Evolutionary conservation across 2,888 invertebrate species (phyloP), one percentile per base, ranked within the genome.

Genomic region (Hermodice carunculata): DNA sequence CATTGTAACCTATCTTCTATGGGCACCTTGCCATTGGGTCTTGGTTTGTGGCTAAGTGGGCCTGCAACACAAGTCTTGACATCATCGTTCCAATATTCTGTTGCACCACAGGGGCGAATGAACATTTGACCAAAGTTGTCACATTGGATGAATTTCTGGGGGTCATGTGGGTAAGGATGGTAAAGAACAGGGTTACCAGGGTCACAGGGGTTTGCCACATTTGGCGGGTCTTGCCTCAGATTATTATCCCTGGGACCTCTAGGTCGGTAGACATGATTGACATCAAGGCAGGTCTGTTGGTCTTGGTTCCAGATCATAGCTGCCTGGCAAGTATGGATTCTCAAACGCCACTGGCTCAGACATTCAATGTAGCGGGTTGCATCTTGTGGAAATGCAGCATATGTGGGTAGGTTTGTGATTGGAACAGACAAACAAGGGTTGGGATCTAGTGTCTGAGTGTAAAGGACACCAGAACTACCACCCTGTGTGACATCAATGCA

Each of bases 81-180:
- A 1, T 34, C 42, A 59, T 79, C 74, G 22, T 74, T 67, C 79
- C 79, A 80, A 1, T 70, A 37, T 6, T 70, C 74, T 8, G 60
- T 54, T 0, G 64, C 44, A 2, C 59, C 65, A 58, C 80, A 80
- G 1, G 32, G 48, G 31, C 71, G 58, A 19, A 74, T 66, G 54
- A 74, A 79, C 11, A 76, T 76, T 44, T 80, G 75, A 8, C 79
- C 79, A 37, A 73, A 73, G 24, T 70, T 69, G 56, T 81, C 80
- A 60, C 81, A 81, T 40, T 81, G 76, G 56, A 78, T 77, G 61
- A 72, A 81, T 54, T 74, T 76, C 22, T 52, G 58, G 6, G 64
- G 48, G 40, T 77, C 70, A 6, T 56, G 52, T 1, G 75, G 72
- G 37, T 74, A 71, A 3, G 78, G 74, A 43, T 76, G 77, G 61